Percentiles rank a stretch among this genome's conserved stretches.
Conservation (phyloP, 2,888 invertebrate species). For the Orchesella flavescens region DNA sequence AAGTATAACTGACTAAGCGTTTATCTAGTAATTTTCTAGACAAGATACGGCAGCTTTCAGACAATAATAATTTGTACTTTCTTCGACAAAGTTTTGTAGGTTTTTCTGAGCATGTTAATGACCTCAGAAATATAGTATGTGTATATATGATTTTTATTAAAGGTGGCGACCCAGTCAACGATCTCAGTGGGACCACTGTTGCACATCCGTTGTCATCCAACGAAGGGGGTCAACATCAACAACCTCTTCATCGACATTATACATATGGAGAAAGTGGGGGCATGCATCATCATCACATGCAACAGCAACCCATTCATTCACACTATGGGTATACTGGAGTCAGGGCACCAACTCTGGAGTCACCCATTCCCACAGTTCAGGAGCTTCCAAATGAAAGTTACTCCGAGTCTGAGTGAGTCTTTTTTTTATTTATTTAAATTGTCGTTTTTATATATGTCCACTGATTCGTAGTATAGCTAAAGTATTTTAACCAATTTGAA, state of each 20-base stretch:
- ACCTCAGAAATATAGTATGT: neutral
- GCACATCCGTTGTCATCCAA: slow-evolving; percentile 43
- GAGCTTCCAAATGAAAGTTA: slow-evolving; percentile 65
- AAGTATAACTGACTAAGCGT: no score
- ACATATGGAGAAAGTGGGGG: slow-evolving; percentile 11
- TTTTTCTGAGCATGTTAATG: neutral
- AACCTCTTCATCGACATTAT: slow-evolving; percentile 25
- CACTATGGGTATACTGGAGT: slow-evolving; percentile 33
- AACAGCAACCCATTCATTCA: slow-evolving; percentile 30
- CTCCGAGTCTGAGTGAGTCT: slow-evolving; percentile 65
- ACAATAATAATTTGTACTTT: neutral
- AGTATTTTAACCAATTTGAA: no score
- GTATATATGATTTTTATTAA: no score
- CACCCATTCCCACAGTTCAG: slow-evolving; percentile 68
- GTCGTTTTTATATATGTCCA: no score
- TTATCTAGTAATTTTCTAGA: no score
- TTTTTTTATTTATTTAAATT: slow-evolving; percentile 15
- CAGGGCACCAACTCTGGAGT: slow-evolving; percentile 59
- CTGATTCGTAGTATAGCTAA: no score
- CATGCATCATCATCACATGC: neutral
- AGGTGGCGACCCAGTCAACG: slow-evolving; percentile 67
- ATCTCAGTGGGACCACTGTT: slow-evolving; percentile 68
- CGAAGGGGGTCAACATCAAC: slow-evolving; percentile 27
- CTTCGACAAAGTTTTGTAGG: neutral
- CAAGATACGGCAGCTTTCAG: no score